Percentiles rank a stretch among this genome's conserved stretches.
Conservation (phyloP, 1,140 invertebrate species). For the Philopotamus ludificatus region DNA sequence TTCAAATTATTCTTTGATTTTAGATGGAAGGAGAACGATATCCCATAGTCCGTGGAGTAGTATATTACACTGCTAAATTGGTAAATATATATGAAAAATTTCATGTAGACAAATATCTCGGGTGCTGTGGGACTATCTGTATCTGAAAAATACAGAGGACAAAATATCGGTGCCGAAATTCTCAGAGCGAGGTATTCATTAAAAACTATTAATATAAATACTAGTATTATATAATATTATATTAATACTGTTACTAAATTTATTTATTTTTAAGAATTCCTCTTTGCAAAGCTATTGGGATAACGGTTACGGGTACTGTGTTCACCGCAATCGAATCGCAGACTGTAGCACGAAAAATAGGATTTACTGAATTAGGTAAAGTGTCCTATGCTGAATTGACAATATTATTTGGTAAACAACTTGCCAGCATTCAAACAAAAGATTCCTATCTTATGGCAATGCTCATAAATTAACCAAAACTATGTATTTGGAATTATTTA, state of each 20-base stretch:
- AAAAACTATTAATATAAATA: no score
- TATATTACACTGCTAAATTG: conserved; percentile 11
- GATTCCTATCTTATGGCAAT: no score
- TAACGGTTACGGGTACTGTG: conserved; percentile 32
- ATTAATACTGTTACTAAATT: no score
- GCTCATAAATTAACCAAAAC: no score
- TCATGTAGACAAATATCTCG: conserved; percentile 47
- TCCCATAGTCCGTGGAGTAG: conserved; percentile 8
- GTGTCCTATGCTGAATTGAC: conserved; percentile 30
- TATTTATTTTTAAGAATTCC: conserved; percentile 25
- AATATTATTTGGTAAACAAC: no score
- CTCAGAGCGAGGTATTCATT: conserved; percentile 51
- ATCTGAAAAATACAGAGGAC: conserved; percentile 47
- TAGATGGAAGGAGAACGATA: conserved; percentile 4
- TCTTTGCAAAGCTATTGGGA: conserved; percentile 34
- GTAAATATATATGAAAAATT: conserved; percentile 47
- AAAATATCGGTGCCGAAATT: conserved; percentile 52
- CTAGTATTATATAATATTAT: no score
- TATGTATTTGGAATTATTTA: no score
- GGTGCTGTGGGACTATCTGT: conserved; percentile 51
- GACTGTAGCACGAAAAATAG: conserved; percentile 31
- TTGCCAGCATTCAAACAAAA: no score
- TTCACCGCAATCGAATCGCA: conserved; percentile 38
- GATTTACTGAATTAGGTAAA: conserved; percentile 28
- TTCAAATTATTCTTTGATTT: conserved; percentile 9